Base-by-base conservation (phyloP, 2,888 invertebrate genomes). In the Andrena camellia region DNA sequence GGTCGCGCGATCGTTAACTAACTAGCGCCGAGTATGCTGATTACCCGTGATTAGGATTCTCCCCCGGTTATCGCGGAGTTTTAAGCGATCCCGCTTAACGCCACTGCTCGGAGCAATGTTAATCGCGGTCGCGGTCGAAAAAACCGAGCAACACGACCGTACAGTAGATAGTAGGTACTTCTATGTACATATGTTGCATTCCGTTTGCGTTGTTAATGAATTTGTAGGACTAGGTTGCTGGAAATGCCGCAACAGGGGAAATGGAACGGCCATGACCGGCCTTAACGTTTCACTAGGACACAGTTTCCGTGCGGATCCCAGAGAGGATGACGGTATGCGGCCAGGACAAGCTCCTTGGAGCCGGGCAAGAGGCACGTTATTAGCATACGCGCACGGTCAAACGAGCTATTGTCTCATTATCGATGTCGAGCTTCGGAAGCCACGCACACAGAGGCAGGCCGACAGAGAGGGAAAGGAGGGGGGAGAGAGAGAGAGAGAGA, bases 381-480 rank as follows among this genome's bases (percentile, higher is more conserved):
- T 83, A 83, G 72, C 71, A 74, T 72, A 82, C 54, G 81, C 78
- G 80, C 50, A 60, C 81, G 88, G 88, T 89, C 89, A 89, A 89
- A 84, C 84, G 86, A 66, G 74, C 81, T 74, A 85, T 89, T 87
- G 87, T 87, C 83, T 85, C 84, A 68, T 86, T 85, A 87, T 88
- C 85, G 88, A 86, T 81, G 86, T 80, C 63, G 73, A 76, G 73
- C 63, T 80, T 85, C 74, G 63, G 79, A 83, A 52, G 59, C 81
- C 52, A 60, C 60, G 35, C 23, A 52, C 62, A 42, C 54, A 10
- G 59, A 52, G 29, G 26, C 67, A 23, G 29, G 33, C 20, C 1
- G 57, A 26, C 6, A 35, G n/a, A 33, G 31, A 62, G 23, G 50
- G 8, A 20, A 17, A 26, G 33, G 1, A 20, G 31, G 60, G 29